phyloP scores from a whole-genome alignment of 92 coral and sea anemone species.

The Meandrina meandrites region DNA sequence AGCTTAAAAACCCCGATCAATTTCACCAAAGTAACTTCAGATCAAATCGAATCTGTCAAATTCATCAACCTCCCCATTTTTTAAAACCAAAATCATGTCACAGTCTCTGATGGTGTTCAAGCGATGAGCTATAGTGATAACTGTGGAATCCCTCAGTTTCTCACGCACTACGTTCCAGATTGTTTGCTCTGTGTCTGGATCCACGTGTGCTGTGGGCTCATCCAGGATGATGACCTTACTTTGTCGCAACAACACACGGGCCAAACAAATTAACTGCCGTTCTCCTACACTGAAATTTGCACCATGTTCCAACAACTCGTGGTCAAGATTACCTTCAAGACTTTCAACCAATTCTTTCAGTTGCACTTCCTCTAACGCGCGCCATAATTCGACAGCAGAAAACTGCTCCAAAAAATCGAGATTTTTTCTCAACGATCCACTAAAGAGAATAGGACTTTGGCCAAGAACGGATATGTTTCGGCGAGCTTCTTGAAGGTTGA shows the following conservation, averaged over 20 bases:
- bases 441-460: constrained; percentile 28
- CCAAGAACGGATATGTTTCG: background rate
- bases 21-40: background rate
- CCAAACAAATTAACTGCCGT: constrained; percentile 70
- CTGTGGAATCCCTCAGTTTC: constrained; percentile 7
- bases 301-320: constrained; percentile 65
- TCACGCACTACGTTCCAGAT: constrained; percentile 25
- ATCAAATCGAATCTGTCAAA: background rate
- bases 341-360: constrained; percentile 60
- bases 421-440: constrained; percentile 64
- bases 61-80: constrained; percentile 1
- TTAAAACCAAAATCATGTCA: constrained; percentile 20
- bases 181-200: constrained; percentile 66
- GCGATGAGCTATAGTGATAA: constrained; percentile 22
- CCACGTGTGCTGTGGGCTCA: constrained; percentile 82
- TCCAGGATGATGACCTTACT: constrained; percentile 75
- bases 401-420: constrained; percentile 67
- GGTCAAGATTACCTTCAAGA: constrained; percentile 57
- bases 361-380: constrained; percentile 69
- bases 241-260: constrained; percentile 64
- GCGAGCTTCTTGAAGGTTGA: background rate
- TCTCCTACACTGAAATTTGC: constrained; percentile 78
- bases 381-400: constrained; percentile 63
- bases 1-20: background rate
- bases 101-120: constrained; percentile 18